Conservation (phyloP, 2,888 invertebrate genomes). For the Neuroscelio doddi region DNA sequence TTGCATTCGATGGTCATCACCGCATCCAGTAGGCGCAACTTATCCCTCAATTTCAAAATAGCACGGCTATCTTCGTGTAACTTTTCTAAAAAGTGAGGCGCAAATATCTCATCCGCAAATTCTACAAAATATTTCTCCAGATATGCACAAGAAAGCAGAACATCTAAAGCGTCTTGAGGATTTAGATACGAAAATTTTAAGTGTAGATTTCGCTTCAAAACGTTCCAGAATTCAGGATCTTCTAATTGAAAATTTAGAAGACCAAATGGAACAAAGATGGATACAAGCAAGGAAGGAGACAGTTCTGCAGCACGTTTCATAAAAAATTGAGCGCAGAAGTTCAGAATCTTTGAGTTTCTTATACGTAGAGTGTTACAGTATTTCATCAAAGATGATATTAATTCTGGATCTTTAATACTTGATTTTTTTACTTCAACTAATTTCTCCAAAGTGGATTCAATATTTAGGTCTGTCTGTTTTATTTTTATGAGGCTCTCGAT, state of each 20-base stretch:
- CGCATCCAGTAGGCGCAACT: conserved; percentile 78
- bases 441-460: conserved; percentile 77
- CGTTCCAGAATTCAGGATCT: conserved; percentile 75
- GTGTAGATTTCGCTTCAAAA: conserved; percentile 74
- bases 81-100: conserved; percentile 76
- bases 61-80: conserved; percentile 71
- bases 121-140: conserved; percentile 77
- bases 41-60: conserved; percentile 69
- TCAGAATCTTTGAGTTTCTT: conserved; percentile 75
- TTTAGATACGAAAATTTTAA: conserved; percentile 76
- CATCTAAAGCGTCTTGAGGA: conserved; percentile 75
- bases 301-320: conserved; percentile 72
- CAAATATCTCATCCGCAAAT: conserved; percentile 76
- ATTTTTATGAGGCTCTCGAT: conserved; percentile 74
- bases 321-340: conserved; percentile 76
- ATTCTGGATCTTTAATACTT: conserved; percentile 73
- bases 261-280: conserved; percentile 78
- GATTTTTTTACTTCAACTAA: conserved; percentile 75
- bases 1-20: conserved; percentile 78
- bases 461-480: conserved; percentile 74
- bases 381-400: conserved; percentile 77
- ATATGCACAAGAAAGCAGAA: conserved; percentile 79
- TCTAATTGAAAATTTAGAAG: conserved; percentile 76
- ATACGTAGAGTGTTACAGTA: conserved; percentile 77
- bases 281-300: conserved; percentile 74